Base-by-base conservation (phyloP, 2,888 invertebrate species). In the Pristionchus arcanus region DNA sequence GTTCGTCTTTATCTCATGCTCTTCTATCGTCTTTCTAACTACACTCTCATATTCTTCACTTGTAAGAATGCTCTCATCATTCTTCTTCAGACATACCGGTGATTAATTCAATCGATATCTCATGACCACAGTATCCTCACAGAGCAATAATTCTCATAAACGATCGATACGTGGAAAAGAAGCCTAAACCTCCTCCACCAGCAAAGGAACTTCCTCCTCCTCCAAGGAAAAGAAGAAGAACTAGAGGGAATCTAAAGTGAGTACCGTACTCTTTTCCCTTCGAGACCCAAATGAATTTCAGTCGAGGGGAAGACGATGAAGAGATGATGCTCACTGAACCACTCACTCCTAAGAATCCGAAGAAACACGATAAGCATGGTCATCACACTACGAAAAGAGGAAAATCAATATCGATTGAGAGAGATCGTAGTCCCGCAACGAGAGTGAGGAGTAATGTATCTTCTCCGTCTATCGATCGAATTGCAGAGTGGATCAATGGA, bases 21-120 rank as follows among this genome's bases (percentile, higher is more conserved):
- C 19, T 97, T 97, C 94, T 98, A 97, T 95, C 97, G 97, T 92
- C 97, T 98, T 55, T 97, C 98, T 92, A 98, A 97, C 94, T 98
- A 98, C 95, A 98, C 98, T 97, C 98, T 98, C 95, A 97, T 98
- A 91, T 98, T 98, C 96, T 98, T 98, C 96, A 98, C 98, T 0
- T 98, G 98, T 96, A 97, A 98, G 96, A 98, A 97, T 94, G 97
- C 97, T 0, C 96, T 98, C 95, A 98, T 98, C 19, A 98, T 98
- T 91, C 95, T 98, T 0, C 96, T 98, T 0, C 94, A 95, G 87
- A 94, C 94, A 25, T 95, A 95, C 90, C 90, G 92, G 91, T 92
- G 19, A 84, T 68, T 87, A 25, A 86, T 19, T 59, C 84, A 85
- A 85, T 85, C 84, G 19, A 87, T 87, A 66, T 63, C 16, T 42